These are phyloP conservation scores for Pachypanchax playfairii DNA, from an alignment of 2,113 vertebrate species.

Conservation along the genomic window DNA sequence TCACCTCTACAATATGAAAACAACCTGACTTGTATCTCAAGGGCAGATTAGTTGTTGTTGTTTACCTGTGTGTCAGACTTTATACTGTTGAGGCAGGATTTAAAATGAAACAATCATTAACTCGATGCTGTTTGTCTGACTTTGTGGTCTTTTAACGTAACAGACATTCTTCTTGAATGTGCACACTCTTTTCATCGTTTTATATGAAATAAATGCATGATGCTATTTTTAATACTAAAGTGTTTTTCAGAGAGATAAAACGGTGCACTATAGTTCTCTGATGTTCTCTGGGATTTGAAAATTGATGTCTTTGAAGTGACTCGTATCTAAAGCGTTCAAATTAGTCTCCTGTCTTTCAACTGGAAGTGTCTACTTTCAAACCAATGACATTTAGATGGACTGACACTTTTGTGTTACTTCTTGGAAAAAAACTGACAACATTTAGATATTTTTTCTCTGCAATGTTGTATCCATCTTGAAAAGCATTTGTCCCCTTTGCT, in stretches of 20 bases:
- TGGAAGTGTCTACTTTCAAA: constrained; percentile 6
- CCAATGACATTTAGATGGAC: background rate
- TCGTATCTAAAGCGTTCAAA: background rate
- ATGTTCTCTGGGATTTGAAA: constrained; percentile 9
- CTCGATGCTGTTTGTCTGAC: background rate
- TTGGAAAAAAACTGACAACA: constrained; percentile 4
- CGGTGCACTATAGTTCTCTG: background rate
- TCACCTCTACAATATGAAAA: constrained; percentile 6
- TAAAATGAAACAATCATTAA: constrained; percentile 21
- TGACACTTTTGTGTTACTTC: too few species aligned
- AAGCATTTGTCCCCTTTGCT: background rate
- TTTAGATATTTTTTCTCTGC: constrained; percentile 14
- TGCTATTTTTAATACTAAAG: constrained; percentile 13
- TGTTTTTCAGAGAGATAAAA: background rate
- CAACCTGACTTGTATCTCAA: background rate
- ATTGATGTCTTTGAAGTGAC: background rate
- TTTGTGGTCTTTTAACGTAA: constrained; percentile 16
- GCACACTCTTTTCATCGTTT: background rate
- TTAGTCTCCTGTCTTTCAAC: background rate
- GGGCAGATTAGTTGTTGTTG: constrained; percentile 25
- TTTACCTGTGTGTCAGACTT: constrained; percentile 39
- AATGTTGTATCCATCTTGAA: background rate
- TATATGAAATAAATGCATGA: background rate
- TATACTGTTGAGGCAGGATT: constrained; percentile 23
- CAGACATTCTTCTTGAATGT: background rate